Base-by-base conservation (phyloP, 2,888 invertebrate species). In the Drosophila hamatofila region DNA sequence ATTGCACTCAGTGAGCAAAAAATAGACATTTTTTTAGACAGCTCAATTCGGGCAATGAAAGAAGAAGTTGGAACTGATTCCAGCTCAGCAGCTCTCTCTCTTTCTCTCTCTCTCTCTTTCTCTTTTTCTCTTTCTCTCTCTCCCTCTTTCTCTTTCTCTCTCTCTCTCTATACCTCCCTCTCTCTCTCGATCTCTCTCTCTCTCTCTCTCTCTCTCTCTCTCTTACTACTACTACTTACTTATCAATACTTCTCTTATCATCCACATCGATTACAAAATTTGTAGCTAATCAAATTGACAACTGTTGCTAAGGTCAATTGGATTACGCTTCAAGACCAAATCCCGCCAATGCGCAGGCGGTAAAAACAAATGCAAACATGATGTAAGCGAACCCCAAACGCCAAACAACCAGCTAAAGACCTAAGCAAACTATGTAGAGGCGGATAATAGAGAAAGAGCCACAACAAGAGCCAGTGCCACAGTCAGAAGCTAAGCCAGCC, bases 291-390 rank as follows among this genome's bases (percentile, higher is more conserved):
- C n/a, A 41, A 12, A 11, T 33, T 62, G 41, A 58, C 65, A 62
- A 9, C 35, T 23, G 37, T 41, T 7, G 58, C 25, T 83, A 88
- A 88, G 88, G 88, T 81, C 90, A 81, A 71, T 57, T 63, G 48
- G 72, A 67, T 71, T 63, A 71, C 35, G 59, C 67, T 79, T 80
- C 84, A 86, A 77, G 84, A 79, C 58, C 78, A 83, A 60, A 64
- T 41, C 25, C 62, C 58, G 60, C 51, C 56, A 62, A 63, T 68
- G 33, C 27, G 33, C 27, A 49, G 66, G 49, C 70, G 79, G 78
- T 78, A 78, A 84, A 75, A 25, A 73, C 51, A 70, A 54, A 21
- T 14, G 69, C 72, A 85, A 88, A 89, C 64, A 88, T 87, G 79
- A 87, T 87, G 90, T 89, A 89, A 54, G n/a, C 54, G 37, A 12